Percentiles rank a stretch among this genome's conserved stretches.
These are phyloP conservation scores for Chloroceryle aenea DNA, from an alignment of 2,113 vertebrate genomes.

Conservation along the genomic window DNA sequence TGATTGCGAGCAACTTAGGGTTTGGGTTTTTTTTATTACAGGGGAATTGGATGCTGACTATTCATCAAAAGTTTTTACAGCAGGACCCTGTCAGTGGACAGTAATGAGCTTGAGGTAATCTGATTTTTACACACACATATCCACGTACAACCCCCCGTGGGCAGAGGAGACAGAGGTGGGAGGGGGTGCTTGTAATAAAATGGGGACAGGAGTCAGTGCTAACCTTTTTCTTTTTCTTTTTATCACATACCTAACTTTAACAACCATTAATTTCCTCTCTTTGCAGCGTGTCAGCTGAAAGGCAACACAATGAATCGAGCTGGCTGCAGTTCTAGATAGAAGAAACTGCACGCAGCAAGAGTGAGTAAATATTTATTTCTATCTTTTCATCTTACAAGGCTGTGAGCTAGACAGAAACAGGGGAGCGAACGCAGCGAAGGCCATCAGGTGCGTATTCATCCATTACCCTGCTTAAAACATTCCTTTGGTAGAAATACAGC, in stretches of 20 bases:
- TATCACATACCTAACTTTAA: neutral
- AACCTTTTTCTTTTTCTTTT: neutral
- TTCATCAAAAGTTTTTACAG: conserved; percentile 70
- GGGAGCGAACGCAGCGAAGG: neutral
- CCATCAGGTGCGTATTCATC: too few species aligned
- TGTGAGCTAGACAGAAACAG: neutral
- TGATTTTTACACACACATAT: neutral
- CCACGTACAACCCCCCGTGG: neutral
- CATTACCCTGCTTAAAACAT: neutral
- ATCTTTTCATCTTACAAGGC: neutral
- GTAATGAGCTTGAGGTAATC: conserved; percentile 31
- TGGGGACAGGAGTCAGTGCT: neutral
- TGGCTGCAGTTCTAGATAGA: neutral
- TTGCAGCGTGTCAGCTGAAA: neutral
- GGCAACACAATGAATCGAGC: neutral
- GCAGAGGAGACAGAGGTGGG: neutral
- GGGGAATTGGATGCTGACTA: conserved; percentile 68
- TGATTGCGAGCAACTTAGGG: conserved; percentile 68
- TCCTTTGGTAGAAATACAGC: neutral
- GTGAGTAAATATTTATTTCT: conserved; percentile 23
- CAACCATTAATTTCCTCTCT: neutral
- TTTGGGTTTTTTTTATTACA: conserved; percentile 26
- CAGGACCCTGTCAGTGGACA: conserved; percentile 40
- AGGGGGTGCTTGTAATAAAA: neutral
- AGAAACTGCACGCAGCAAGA: neutral